Conservation (phyloP, 64 coral and sea anemone genomes). For the Stichodactyla helianthus region DNA sequence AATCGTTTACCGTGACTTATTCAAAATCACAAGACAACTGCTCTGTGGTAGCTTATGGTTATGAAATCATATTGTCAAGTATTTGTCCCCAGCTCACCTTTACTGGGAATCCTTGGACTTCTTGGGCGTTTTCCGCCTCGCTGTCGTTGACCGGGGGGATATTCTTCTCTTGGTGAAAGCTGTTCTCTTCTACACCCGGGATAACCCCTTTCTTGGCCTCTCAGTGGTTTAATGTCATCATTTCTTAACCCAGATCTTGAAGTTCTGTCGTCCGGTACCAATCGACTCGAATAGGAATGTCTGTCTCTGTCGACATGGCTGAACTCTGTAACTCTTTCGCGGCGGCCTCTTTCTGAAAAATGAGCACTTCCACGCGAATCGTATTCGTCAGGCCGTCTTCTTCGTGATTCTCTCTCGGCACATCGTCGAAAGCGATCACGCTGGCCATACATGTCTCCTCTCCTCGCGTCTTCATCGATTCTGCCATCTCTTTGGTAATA, state of each 20-base stretch:
- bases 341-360: neutral
- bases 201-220: neutral
- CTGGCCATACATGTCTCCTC: neutral
- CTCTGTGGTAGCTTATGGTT: no score
- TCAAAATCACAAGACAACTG: no score
- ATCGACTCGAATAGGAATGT: neutral
- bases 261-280: neutral
- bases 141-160: neutral
- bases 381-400: neutral
- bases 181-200: neutral
- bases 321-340: neutral
- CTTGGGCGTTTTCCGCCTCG: neutral
- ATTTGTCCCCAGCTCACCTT: neutral
- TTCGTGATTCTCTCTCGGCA: neutral
- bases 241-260: neutral
- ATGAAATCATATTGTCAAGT: neutral
- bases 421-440: neutral
- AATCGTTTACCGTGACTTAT: no score
- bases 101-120: neutral
- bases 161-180: neutral
- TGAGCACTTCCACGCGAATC: neutral
- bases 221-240: neutral
- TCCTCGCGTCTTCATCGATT: neutral
- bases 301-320: neutral
- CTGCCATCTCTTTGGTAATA: neutral